Evolutionary conservation across 2,797 vertebrate species (phyloP).

Genomic region (Cossypha caffra): DNA sequence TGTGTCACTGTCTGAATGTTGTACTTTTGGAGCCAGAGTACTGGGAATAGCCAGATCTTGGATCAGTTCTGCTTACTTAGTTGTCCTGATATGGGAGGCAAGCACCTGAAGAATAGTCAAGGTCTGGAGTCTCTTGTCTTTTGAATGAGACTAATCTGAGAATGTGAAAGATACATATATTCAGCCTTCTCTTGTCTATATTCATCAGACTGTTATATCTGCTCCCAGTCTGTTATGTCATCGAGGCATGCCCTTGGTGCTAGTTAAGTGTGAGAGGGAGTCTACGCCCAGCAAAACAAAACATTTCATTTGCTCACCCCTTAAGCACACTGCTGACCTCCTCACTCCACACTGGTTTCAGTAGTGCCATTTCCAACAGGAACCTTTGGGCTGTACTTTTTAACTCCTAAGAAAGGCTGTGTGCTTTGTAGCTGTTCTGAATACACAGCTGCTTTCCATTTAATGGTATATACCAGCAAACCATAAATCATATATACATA

Average conservation of each 20-base stretch:
- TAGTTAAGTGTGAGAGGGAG: not conserved
- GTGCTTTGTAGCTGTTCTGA: not conserved
- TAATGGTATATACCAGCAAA: not conserved
- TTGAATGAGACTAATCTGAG: not conserved
- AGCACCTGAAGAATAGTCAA: not conserved
- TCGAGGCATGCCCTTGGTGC: not conserved
- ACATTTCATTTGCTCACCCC: not conserved
- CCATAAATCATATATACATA: not conserved
- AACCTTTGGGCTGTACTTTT: not conserved
- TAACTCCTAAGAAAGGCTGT: not conserved
- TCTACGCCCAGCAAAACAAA: not conserved
- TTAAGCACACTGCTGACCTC: not conserved
- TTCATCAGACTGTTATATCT: not conserved
- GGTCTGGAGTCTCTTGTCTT: not conserved
- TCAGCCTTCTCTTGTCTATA: not conserved
- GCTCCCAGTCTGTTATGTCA: not conserved
- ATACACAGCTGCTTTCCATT: not conserved
- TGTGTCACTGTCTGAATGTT: not conserved
- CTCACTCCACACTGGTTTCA: not conserved
- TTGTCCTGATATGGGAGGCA: not conserved
- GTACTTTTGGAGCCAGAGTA: not conserved
- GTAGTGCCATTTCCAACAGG: not conserved
- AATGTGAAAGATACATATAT: not conserved
- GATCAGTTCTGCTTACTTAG: not conserved
- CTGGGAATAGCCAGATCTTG: not conserved